Evolutionary conservation across 2,113 vertebrate species (phyloP).

Genomic region (Amphilophus citrinellus): DNA sequence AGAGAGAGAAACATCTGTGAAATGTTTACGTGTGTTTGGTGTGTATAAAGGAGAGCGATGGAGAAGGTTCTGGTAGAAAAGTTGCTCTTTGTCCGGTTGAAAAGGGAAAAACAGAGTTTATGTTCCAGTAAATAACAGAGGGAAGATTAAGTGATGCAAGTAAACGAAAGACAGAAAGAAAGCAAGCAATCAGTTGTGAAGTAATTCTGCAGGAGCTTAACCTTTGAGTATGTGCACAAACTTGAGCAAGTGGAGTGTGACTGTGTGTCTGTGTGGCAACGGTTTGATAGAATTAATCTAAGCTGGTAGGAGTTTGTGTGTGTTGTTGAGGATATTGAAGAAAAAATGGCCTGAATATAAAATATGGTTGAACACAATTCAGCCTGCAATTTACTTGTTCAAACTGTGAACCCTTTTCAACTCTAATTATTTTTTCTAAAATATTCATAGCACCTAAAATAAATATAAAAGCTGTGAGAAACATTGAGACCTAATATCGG

Average conservation of each 20-base stretch:
- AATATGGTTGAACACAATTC: neutral
- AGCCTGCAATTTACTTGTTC: neutral
- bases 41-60: neutral
- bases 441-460: neutral
- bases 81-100: slow-evolving; percentile 19
- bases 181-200: slow-evolving; percentile 39
- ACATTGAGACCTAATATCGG: neutral
- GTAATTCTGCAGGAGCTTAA: slow-evolving; percentile 44
- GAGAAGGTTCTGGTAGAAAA: neutral
- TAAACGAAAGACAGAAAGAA: slow-evolving; percentile 37
- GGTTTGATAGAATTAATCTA: slow-evolving; percentile 24
- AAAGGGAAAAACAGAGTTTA: slow-evolving; percentile 1
- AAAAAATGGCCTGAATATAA: slow-evolving; percentile 5
- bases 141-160: slow-evolving; percentile 46
- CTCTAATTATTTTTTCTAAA: neutral
- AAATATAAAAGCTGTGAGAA: neutral
- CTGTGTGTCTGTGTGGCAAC: slow-evolving; percentile 12
- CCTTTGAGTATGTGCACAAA: neutral
- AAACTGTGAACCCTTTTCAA: neutral
- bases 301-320: neutral
- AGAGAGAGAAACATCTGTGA: neutral
- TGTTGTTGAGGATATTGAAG: neutral
- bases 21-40: neutral
- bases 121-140: slow-evolving; percentile 26
- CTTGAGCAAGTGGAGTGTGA: neutral